Conservation (phyloP, 1,140 invertebrate species). For the Rhynchophorus ferrugineus region DNA sequence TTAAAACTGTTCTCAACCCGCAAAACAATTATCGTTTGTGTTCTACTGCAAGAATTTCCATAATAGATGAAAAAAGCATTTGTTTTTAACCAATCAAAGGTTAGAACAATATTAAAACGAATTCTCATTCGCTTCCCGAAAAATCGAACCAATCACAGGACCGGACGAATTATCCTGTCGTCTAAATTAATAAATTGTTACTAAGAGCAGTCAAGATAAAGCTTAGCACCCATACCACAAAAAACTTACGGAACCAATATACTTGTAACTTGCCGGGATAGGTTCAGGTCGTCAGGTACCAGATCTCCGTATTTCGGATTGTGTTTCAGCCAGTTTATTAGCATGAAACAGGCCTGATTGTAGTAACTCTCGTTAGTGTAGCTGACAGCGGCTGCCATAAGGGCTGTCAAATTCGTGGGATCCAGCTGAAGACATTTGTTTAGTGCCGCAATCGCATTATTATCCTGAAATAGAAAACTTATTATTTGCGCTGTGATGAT, state of each 20-base stretch:
- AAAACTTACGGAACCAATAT: conserved; percentile 38
- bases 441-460: conserved; percentile 79
- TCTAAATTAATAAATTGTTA: too few relatives aligned
- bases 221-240: conserved; percentile 13
- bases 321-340: conserved; percentile 76
- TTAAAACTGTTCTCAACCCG: too few relatives aligned
- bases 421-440: conserved; percentile 79
- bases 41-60: too few relatives aligned
- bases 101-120: too few relatives aligned
- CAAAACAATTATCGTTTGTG: too few relatives aligned
- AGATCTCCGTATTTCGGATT: conserved; percentile 80
- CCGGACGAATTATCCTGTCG: too few relatives aligned
- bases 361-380: conserved; percentile 92
- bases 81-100: too few relatives aligned
- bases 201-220: too few relatives aligned
- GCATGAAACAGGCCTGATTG: conserved; percentile 61
- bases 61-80: too few relatives aligned
- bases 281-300: conserved; percentile 46
- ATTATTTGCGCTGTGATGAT: conserved; percentile 1
- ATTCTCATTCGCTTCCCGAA: too few relatives aligned
- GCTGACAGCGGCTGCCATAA: conserved; percentile 86
- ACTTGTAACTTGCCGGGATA: conserved; percentile 41
- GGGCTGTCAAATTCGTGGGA: conserved; percentile 70
- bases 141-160: too few relatives aligned
- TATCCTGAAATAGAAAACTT: conserved; percentile 47